Percentiles rank a stretch among this genome's conserved stretches.
These are phyloP conservation scores for Pheucticus melanocephalus DNA, from an alignment of 2,113 vertebrate species.

Conservation along the genomic window DNA sequence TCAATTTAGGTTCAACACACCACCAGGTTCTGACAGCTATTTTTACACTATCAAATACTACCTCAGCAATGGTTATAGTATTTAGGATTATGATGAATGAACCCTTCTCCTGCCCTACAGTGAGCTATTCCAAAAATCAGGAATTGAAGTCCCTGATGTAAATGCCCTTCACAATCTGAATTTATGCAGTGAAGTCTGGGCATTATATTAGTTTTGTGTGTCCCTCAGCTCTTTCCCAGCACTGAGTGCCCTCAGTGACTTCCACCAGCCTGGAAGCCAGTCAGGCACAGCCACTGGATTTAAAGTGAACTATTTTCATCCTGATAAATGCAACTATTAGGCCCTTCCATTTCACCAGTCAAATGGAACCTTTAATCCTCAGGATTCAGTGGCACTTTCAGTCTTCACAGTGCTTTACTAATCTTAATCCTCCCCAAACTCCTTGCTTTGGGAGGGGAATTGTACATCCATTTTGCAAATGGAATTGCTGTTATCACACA, in stretches of 20 bases:
- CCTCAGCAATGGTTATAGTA: background rate
- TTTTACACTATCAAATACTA: background rate
- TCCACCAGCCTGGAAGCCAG: background rate
- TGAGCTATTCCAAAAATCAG: background rate
- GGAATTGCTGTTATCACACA: background rate
- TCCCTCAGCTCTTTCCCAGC: background rate
- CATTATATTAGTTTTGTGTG: background rate
- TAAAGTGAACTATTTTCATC: background rate
- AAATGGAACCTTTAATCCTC: background rate
- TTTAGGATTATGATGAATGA: background rate
- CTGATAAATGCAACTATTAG: background rate
- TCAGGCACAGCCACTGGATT: background rate
- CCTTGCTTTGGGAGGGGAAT: background rate
- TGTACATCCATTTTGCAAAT: background rate
- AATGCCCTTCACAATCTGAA: background rate
- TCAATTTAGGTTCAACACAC: background rate
- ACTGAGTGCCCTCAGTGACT: background rate
- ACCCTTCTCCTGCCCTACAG: background rate
- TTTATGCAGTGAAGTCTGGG: background rate
- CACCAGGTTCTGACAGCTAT: background rate
- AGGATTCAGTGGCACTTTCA: background rate
- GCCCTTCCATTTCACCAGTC: background rate
- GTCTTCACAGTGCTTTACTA: background rate
- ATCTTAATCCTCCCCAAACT: background rate
- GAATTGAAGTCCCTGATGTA: background rate